Evolutionary conservation across 2,113 vertebrate genomes (phyloP), one percentile per base, ranked within the genome.

Genomic region (Perccottus glenii): DNA sequence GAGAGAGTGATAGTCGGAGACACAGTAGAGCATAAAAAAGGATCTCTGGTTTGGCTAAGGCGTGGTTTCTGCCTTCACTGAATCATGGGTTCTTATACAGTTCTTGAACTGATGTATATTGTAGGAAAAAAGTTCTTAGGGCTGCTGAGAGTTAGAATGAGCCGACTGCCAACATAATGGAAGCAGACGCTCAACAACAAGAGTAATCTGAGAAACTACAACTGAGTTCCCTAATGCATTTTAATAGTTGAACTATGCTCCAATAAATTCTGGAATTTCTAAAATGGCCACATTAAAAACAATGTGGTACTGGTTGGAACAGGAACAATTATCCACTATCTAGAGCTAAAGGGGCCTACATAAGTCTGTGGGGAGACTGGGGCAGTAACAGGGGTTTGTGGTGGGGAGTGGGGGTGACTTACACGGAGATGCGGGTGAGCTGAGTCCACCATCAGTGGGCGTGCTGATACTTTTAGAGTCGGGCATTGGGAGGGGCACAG

Each of bases 391-490:
- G 78, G 78, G 73, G 82, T 90, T 77, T 79, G 85, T 85, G 80
- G 77, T 74, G 84, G 84, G 88, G 80, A 87, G 82, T 78, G 85
- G 88, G 80, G 87, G 86, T 94, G 94, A 96, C 96, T 97, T 96
- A 96, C 95, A 97, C 94, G 94, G 95, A 93, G 95, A 95, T 88
- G 96, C 90, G 94, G 94, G 94, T 91, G 95, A 93, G 92, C 93
- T 94, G 88, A 94, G 93, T 95, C 94, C 95, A 87, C 95, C 94
- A 89, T 96, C 95, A 91, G 94, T 95, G 94, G 93, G 94, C 93
- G 94, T 94, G 94, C 95, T 96, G 95, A 94, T 94, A 93, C 94
- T 93, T 95, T 98, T 97, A 95, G 95, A 95, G 94, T 97, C 96
- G 93, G 96, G 93, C 95, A 96, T 95, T 90, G 96, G 95, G 94